Percentiles rank a stretch among this genome's conserved stretches.
Conservation (phyloP, 2,888 invertebrate species). For the Seira sanloemensis region DNA sequence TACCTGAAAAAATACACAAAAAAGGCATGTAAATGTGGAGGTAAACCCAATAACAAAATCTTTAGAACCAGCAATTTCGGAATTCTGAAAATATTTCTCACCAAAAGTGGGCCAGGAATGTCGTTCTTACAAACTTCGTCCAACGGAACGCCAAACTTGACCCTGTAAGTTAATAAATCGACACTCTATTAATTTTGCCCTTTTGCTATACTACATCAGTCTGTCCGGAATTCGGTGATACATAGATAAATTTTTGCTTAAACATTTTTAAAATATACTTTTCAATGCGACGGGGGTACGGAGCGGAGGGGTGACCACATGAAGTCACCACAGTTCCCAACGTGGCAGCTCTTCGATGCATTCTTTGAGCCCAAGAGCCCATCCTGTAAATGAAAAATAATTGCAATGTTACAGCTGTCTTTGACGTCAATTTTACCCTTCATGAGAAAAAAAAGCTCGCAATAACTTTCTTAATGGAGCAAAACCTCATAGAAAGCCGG, state of each 20-base stretch:
- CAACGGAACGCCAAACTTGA: constrained; percentile 94
- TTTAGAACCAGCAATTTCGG: neutral
- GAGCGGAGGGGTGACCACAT: constrained; percentile 90
- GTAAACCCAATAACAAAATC: neutral
- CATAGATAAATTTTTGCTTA: neutral
- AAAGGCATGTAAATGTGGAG: too few relatives aligned
- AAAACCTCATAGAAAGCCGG: too few relatives aligned
- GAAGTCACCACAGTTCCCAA: constrained; percentile 93
- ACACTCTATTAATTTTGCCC: too few relatives aligned
- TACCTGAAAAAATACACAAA: too few relatives aligned
- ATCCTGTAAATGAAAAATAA: constrained; percentile 31
- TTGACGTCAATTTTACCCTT: neutral
- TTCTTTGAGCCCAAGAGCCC: constrained; percentile 73
- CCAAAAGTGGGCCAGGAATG: constrained; percentile 93
- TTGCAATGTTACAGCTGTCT: neutral
- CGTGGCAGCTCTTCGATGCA: constrained; percentile 90
- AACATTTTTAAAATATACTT: constrained; percentile 77
- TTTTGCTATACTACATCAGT: too few relatives aligned
- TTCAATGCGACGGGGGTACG: constrained; percentile 89
- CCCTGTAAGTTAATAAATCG: constrained; percentile 78
- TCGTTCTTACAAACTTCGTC: constrained; percentile 96
- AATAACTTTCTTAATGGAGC: too few relatives aligned
- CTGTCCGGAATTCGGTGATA: neutral
- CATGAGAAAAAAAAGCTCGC: too few relatives aligned
- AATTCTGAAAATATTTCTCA: constrained; percentile 77